Evolutionary conservation across 2,888 invertebrate genomes (phyloP), one percentile per base, ranked within the genome.

Genomic region (Phyto melanocephala): DNA sequence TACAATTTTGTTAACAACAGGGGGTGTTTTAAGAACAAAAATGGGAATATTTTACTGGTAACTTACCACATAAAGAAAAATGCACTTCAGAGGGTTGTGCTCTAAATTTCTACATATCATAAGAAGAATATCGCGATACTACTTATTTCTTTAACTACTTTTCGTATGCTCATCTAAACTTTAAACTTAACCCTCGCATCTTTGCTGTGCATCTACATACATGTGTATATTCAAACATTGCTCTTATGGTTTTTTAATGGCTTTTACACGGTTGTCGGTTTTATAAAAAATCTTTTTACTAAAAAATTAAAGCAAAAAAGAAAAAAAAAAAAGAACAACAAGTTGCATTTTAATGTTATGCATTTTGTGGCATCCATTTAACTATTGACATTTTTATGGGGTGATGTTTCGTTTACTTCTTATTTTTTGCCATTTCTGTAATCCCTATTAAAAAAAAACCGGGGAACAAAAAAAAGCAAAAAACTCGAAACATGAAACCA

Each of bases 371-470:
- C 72, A 54, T 77, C 68, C 71, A 79, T 82, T 79, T 79, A 79
- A 79, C 82, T 82, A 82, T 82, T 82, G 82, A 82, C 82, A 79
- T 79, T 82, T 82, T 82, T 79, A 82, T 82, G 79, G 79, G 82
- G 82, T 82, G 82, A 79, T 79, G 82, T 82, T 79, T 71, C 78
- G 70, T 79, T 54, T n/a, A 22, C 22, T 56, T 60, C 0, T 15
- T 56, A 4, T 71, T 40, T 33, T 54, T 42, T 54, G 22, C 7
- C 28, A 28, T 20, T 35, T 15, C 63, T 54, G n/a, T 52, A 20
- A 42, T 52, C 50, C 24, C 52, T 15, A 56, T 65, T n/a, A n/a
- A n/a, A n/a, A n/a, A n/a, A n/a, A n/a, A n/a, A n/a, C n/a, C n/a
- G 54, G 45, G 56, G 42, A 54, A 28, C 28, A 62, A 28, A 60